Percentiles rank a stretch among this genome's conserved stretches.
Evolutionary conservation across 2,797 vertebrate genomes (phyloP).

Genomic region (Siniperca scherzeri): DNA sequence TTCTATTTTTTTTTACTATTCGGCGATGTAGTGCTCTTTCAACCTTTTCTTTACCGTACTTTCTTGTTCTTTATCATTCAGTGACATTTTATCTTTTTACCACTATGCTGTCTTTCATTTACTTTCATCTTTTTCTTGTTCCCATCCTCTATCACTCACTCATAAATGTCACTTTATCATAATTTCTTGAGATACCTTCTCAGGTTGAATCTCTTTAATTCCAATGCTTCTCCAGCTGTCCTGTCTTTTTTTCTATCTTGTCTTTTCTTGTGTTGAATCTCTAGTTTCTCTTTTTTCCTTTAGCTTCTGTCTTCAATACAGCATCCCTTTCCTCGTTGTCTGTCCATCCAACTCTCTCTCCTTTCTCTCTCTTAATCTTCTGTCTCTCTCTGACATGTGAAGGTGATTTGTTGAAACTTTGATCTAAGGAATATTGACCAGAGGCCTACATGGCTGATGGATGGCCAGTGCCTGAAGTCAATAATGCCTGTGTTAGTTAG

Average conservation of each 20-base stretch:
- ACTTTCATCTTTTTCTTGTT: conserved; percentile 21
- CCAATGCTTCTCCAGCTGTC: conserved; percentile 16
- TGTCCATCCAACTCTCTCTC: background rate
- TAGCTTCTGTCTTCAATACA: conserved; percentile 11
- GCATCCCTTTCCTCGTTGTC: conserved; percentile 13
- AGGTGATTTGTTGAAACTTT: conserved; percentile 83
- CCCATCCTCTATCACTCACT: conserved; percentile 25
- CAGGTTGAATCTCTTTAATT: conserved; percentile 29
- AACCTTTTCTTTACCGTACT: conserved; percentile 32
- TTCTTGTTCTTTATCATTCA: conserved; percentile 48
- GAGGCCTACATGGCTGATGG: conserved; percentile 76
- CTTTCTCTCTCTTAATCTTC: conserved; percentile 32
- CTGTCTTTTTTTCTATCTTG: background rate
- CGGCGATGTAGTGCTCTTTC: background rate
- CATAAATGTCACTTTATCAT: conserved; percentile 54
- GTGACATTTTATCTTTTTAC: conserved; percentile 48
- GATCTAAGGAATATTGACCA: conserved; percentile 82
- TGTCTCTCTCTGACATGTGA: conserved; percentile 63
- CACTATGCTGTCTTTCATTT: conserved; percentile 3
- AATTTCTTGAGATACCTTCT: conserved; percentile 16
- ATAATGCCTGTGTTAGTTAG: conserved; percentile 74
- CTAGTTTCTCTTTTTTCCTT: background rate
- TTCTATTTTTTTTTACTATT: background rate
- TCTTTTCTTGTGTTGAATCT: conserved; percentile 7
- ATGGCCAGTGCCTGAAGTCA: conserved; percentile 71